phyloP scores from a whole-genome alignment of 2,888 invertebrate genomes.

The Drosophila setosimentum region DNA sequence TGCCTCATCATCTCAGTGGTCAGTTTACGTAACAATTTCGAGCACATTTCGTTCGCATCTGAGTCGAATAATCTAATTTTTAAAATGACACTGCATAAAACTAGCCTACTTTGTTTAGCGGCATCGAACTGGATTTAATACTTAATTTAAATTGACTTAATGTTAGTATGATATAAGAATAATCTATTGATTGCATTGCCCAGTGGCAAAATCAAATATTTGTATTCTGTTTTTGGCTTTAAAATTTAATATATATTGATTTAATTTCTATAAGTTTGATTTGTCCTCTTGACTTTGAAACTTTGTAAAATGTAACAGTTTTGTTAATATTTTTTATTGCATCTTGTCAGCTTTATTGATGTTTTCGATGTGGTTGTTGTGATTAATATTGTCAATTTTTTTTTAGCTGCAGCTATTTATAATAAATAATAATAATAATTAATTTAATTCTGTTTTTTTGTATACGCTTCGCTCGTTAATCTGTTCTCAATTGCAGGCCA shows the following conservation, averaged over 20 bases:
- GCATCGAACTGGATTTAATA: background rate
- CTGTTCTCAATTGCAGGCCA: constrained; percentile 84
- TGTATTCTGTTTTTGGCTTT: background rate
- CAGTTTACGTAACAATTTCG: constrained; percentile 37
- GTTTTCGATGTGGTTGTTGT: background rate
- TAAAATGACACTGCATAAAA: background rate
- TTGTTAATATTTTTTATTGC: background rate
- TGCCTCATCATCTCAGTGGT: background rate
- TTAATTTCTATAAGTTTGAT: background rate
- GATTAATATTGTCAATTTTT: background rate
- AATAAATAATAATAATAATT: too few relatives aligned
- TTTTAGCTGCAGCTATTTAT: background rate
- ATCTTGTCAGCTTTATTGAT: background rate
- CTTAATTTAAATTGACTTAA: background rate
- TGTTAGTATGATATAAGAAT: background rate
- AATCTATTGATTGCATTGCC: background rate
- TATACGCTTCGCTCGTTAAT: constrained; percentile 17
- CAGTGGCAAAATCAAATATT: background rate
- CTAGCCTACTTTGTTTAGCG: constrained; percentile 25
- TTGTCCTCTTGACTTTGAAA: background rate
- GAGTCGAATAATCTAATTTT: constrained; percentile 21
- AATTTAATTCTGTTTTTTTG: background rate
- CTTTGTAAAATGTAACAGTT: background rate
- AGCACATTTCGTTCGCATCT: constrained; percentile 34
- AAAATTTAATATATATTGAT: background rate